These are phyloP conservation scores for Cydia amplana DNA, from an alignment of 1,140 invertebrate species.

Conservation along the genomic window DNA sequence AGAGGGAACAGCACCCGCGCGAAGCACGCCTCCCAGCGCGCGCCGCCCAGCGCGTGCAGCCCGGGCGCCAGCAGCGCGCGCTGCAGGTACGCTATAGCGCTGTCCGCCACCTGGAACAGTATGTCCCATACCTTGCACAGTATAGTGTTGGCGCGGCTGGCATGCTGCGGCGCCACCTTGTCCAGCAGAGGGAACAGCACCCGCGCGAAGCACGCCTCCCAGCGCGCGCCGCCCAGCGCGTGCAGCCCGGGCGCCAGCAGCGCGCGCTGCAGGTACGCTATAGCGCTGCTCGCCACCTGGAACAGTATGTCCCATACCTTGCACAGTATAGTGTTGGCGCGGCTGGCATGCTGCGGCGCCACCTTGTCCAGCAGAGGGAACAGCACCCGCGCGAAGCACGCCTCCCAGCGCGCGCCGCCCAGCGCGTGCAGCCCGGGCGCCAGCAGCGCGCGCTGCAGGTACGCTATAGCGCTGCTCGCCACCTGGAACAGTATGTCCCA, in stretches of 20 bases:
- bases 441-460: conserved; percentile 93
- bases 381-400: conserved; percentile 91
- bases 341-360: conserved; percentile 55
- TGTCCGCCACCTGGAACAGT: conserved; percentile 86
- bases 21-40: conserved; percentile 97
- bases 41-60: conserved; percentile 87
- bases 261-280: conserved; percentile 94
- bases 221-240: conserved; percentile 89
- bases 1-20: conserved; percentile 93
- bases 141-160: conserved; percentile 83
- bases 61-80: conserved; percentile 96
- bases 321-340: conserved; percentile 88
- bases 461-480: conserved; percentile 95
- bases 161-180: conserved; percentile 78
- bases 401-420: conserved; percentile 93
- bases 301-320: conserved; percentile 82
- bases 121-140: conserved; percentile 88
- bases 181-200: conserved; percentile 95
- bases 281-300: conserved; percentile 92
- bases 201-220: conserved; percentile 93
- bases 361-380: conserved; percentile 94
- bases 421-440: conserved; percentile 94
- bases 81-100: conserved; percentile 94
- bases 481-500: conserved; percentile 75
- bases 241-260: conserved; percentile 95